Base-by-base conservation (phyloP, 1,140 invertebrate genomes). In the Rhysida immarginata region DNA sequence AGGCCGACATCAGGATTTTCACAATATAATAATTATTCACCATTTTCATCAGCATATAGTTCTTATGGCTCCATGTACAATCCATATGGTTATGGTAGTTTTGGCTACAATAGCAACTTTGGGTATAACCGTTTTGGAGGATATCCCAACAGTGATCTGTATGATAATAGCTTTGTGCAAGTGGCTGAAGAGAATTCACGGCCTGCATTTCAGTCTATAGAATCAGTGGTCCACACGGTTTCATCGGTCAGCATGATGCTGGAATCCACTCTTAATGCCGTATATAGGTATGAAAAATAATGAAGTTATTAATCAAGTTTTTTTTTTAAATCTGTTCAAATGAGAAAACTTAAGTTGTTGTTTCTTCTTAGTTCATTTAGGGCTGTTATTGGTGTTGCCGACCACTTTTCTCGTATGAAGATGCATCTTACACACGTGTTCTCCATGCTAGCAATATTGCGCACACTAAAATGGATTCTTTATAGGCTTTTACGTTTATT, bases 231-330 rank as follows among this genome's bases (percentile, higher is more conserved):
- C 0, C 79, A 83, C 57, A 88, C 93, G 20, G 88, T 96, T 66
- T 83, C 83, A 24, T 93, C 93, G 48, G 80, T 98, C 11, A 88
- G 90, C 23, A 91, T 94, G 78, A 95, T 98, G 87, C 70, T 97
- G 26, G 94, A 96, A 65, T 96, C 91, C 16, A 96, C 93, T 57
- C 95, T 92, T 68, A 84, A 87, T 70, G 92, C 94, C 20, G 78
- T 97, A 62, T 88, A 92, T 14, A 61, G 59, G 61, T 61, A 46
- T n/a, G n/a, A n/a, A n/a, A n/a, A n/a, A n/a, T n/a, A n/a, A n/a
- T n/a, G n/a, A n/a, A n/a, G n/a, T n/a, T n/a, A n/a, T n/a, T n/a
- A n/a, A n/a, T n/a, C n/a, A n/a, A n/a, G n/a, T n/a, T n/a, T n/a
- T n/a, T n/a, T n/a, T n/a, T n/a, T n/a, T n/a, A n/a, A n/a, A n/a